Base-by-base conservation (phyloP, 2,888 invertebrate species). In the Macrophya annulata region DNA sequence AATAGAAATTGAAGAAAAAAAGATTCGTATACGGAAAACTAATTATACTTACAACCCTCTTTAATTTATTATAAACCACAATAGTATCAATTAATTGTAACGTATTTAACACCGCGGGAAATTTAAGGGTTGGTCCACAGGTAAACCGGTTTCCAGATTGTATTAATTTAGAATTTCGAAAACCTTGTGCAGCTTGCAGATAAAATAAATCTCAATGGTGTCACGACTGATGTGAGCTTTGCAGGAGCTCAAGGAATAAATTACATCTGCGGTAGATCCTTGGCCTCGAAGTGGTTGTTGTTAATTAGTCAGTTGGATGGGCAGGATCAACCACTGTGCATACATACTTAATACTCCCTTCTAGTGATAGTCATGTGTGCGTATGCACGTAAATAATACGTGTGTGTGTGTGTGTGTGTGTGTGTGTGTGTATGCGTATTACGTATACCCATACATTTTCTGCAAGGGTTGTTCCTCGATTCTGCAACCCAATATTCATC, bases 271-370 rank as follows among this genome's bases (percentile, higher is more conserved):
- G 74, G 45, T 45, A 12, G 74, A 74, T 74, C 43, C 37, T 31
- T 55, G 55, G 77, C 77, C 37, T 31, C 17, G 48, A 9, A 62
- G 51, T 62, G 81, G 51, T 81, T 43, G 81, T 77, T 43, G 81
- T 81, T 62, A 81, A 81, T 81, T 81, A 81, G 81, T 40, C 81
- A 81, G 62, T 51, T 59, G 81, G 81, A 40, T 81, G 81, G 59
- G 37, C 77, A 77, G 21, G 62, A 81, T 81, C 62, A 59, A 59
- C 51, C 77, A 15, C 81, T 74, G 31, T n/a, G 72, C 72, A 74
- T 74, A 74, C 68, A 68, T 68, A 68, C 68, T 37, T 68, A 37
- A 68, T 68, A 68, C 68, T 68, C 17, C 37, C 68, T 5, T 68
- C 68, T 17, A 8, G 31, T 31, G 1, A 6, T 15, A 68, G 17